A percentile compares a stretch with the other conserved stretches of the same genome.
These are phyloP conservation scores for Drosophila suboccidentalis DNA, from an alignment of 2,888 invertebrate species.

Conservation along the genomic window DNA sequence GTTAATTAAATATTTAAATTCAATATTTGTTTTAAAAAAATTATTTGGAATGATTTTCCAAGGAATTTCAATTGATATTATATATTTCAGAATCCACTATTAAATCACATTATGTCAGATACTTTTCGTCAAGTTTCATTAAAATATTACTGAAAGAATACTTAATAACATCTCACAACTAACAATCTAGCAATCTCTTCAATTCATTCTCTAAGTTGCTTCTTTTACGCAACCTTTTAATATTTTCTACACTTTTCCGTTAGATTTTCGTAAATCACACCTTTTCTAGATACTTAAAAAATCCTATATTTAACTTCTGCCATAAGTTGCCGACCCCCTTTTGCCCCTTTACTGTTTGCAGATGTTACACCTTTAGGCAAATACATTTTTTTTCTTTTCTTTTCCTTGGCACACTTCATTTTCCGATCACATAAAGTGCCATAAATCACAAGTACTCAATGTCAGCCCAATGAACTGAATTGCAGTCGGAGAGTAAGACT, in stretches of 20 bases:
- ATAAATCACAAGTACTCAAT: constrained; percentile 80
- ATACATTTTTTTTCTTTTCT: background rate
- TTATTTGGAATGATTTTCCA: too few species aligned
- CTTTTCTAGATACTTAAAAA: background rate
- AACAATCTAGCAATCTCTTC: background rate
- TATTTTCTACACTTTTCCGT: too few species aligned
- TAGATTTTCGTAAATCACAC: background rate
- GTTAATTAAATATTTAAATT: too few species aligned
- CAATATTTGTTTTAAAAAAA: too few species aligned
- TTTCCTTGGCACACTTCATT: constrained; percentile 22
- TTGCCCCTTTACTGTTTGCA: background rate
- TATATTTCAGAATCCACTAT: too few species aligned
- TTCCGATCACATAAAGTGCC: constrained; percentile 44
- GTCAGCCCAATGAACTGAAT: constrained; percentile 79
- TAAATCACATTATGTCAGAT: too few species aligned
- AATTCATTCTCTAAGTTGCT: background rate
- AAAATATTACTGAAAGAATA: too few species aligned
- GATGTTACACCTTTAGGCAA: constrained; percentile 41
- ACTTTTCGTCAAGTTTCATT: too few species aligned
- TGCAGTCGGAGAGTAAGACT: constrained; percentile 7
- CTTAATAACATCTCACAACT: background rate
- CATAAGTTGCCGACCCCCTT: too few species aligned
- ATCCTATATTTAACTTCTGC: too few species aligned
- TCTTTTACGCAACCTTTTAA: background rate
- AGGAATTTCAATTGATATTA: too few species aligned